Base-by-base conservation (phyloP, 2,113 vertebrate species). In the Sitta europaea region DNA sequence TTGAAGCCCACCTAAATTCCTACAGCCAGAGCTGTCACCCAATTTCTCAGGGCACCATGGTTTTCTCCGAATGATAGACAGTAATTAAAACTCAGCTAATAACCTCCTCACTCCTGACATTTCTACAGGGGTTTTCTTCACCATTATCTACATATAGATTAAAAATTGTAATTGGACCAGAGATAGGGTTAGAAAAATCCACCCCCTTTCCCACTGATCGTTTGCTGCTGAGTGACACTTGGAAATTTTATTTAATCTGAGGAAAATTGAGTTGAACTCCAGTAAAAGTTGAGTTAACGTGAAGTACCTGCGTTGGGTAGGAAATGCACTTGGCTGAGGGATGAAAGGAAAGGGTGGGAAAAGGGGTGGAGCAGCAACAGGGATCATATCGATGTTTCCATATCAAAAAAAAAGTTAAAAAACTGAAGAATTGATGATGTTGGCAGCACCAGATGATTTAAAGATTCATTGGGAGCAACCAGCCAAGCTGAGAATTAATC, bases 131-230 rank as follows among this genome's bases (percentile, higher is more conserved):
- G 98, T 98, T 98, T 98, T 97, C 98, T 98, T 98, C 98, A 93
- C 98, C 98, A 98, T 98, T 99, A 99, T 99, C 99, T 99, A 99
- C 99, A 99, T 99, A 99, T 99, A 99, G 99, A 99, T 99, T 99
- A 99, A 99, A 99, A 99, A 98, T 97, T 97, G 98, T 99, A 99
- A 99, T 99, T 99, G 99, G 98, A 98, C 98, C 97, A 97, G 98
- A 98, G 98, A 98, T 98, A 97, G 98, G 98, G 98, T 98, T 98
- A 98, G 98, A 97, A 98, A 98, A 98, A 98, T 98, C 97, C 97
- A 97, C 98, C 98, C 94, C 98, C 96, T 97, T 97, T 98, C 97
- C 96, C 97, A 97, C 97, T 97, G 97, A 98, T 98, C 98, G 95
- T 96, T 95, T 85, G 98, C 98, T 89, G 87, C 96, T 98, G 98